Base-by-base conservation (phyloP, 2,113 vertebrate species). In the Stegostoma tigrinum region DNA sequence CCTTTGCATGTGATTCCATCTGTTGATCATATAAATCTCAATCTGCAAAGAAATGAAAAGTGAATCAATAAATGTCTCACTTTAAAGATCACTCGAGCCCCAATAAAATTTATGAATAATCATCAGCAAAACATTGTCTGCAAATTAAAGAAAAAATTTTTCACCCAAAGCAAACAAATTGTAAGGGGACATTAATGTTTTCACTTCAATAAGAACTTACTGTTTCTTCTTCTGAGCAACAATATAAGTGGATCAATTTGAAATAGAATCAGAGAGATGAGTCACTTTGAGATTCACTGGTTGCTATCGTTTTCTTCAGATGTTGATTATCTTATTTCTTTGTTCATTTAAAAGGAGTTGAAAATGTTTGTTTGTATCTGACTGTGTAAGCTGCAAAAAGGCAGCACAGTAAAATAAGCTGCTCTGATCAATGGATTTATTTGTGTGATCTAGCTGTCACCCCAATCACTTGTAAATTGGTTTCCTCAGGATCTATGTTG, bases 361-460 rank as follows among this genome's bases (percentile, higher is more conserved):
- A 91, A 34, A 91, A 91, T 91, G 61, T 66, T 91, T 91, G n/a
- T 17, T 66, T 91, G 21, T 17, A n/a, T 61, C 55, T 91, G 89
- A 38, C 89, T 91, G 89, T 55, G 48, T 64, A 64, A 91, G 5
- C 89, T 91, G 55, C 34, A 91, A n/a, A 61, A 64, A 64, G 61
- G 8, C 61, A 17, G 61, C 48, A 61, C 86, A 27, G 15, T 89
- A 89, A 89, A 89, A 52, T 89, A 24, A 89, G 34, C 30, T 90
- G 61, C 4, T 90, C 52, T 91, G 30, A 64, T 91, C 55, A 91
- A 38, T 66, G 55, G 61, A 91, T 42, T 64, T 66, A 64, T 21
- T 64, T 91, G 34, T 61, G 14, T 91, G 89, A 72, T 30, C 93
- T 30, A 95, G 86, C 23, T 89, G 45, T 55, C 52, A 89, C 52